phyloP scores from a whole-genome alignment of 2,888 invertebrate species.

The Drosophila gaucha region DNA sequence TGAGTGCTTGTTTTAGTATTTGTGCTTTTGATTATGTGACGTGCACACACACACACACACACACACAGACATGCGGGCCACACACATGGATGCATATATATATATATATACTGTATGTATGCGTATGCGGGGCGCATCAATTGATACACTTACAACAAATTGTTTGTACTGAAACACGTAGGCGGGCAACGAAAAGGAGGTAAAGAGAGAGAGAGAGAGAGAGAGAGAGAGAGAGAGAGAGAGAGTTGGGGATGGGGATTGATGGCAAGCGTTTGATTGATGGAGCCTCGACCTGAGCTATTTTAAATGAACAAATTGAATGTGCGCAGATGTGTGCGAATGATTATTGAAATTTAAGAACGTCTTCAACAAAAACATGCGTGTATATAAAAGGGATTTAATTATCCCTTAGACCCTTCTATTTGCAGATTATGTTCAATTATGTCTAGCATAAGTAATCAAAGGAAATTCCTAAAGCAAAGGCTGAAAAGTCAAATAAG shows the following conservation, averaged over 20 bases:
- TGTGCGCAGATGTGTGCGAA: constrained; percentile 44
- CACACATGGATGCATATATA: background rate
- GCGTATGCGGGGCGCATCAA: constrained; percentile 58
- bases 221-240: no score
- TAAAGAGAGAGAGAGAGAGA: no score
- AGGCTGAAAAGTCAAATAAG: background rate
- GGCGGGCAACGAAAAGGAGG: constrained; percentile 21
- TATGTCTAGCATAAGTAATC: constrained; percentile 3
- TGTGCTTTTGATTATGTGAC: constrained; percentile 80
- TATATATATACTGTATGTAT: background rate
- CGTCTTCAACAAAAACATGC: constrained; percentile 10
- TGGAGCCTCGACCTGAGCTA: constrained; percentile 71
- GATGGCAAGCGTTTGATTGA: constrained; percentile 61
- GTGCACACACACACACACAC: constrained; percentile 28
- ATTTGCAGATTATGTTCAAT: background rate
- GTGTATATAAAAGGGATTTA: background rate
- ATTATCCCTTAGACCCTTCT: background rate
- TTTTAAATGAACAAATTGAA: constrained; percentile 80
- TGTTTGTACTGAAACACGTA: constrained; percentile 71
- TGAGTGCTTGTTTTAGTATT: constrained; percentile 81
- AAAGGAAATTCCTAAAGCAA: background rate
- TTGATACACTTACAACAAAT: constrained; percentile 82
- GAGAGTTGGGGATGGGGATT: no score
- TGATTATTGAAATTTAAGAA: constrained; percentile 60
- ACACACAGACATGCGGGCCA: constrained; percentile 9